Evolutionary conservation across 1,140 invertebrate species (phyloP), one percentile per base, ranked within the genome.

Genomic region (Trachymyrmex cornetzi): DNA sequence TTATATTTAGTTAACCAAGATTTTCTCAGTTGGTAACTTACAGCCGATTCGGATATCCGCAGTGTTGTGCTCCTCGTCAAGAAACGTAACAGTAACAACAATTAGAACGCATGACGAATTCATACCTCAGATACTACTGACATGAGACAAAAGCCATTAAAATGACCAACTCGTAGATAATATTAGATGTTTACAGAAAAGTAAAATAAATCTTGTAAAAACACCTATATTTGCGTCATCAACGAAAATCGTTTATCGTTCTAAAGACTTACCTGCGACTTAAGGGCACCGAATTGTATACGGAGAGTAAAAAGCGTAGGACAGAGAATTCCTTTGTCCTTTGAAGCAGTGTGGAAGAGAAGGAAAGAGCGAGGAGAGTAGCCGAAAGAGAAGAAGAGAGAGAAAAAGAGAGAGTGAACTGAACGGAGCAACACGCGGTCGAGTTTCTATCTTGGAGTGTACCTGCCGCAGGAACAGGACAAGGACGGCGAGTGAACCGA

Each of bases 251-350:
- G 22, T 27, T 30, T 27, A 30, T 48, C 44, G 82, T 74, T 59
- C 57, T 24, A 4, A 24, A 22, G 57, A 64, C 50, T 57, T 87
- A 79, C 69, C 88, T 85, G 72, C 67, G 79, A 57, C 24, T 59
- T 44, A 55, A 85, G 88, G 86, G 74, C 86, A 87, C 53, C 66
- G 16, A 59, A 38, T 64, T 38, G 19, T 24, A 38, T 12, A 44
- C 72, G 74, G 11, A 16, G 77, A 77, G 74, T 77, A 89, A 77
- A 77, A 77, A 85, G 53, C 80, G 81, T 75, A 85, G 89, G 84
- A 57, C 90, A 91, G 93, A 94, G 93, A 94, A 93, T 94, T 94
- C 92, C 93, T 95, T 95, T 94, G 94, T 94, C 93, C 93, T 90
- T 91, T 88, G 79, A 50, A 77, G 57, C 55, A 27, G 64, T 12